These are phyloP conservation scores for Cladopsammia gracilis DNA, from an alignment of 64 coral and sea anemone species.

Conservation along the genomic window DNA sequence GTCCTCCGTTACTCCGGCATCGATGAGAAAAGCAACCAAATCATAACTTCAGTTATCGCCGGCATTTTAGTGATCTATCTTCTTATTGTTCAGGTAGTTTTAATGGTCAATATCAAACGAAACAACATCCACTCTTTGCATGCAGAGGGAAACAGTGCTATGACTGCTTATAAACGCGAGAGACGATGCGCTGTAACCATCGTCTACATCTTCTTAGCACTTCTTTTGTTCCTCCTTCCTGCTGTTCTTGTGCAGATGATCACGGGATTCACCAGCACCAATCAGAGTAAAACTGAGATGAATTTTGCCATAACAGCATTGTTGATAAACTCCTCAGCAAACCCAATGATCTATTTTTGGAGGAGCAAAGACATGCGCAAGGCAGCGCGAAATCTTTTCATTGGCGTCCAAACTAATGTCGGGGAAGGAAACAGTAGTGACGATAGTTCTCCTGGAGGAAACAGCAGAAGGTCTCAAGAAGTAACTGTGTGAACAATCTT, in stretches of 20 bases:
- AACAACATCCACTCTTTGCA: slow-evolving; percentile 47
- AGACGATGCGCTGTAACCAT: slow-evolving; percentile 46
- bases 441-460: too few relatives aligned
- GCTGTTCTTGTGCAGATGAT: slow-evolving; percentile 46
- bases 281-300: slow-evolving; percentile 32
- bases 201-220: slow-evolving; percentile 43
- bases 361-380: slow-evolving; percentile 53
- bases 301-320: slow-evolving; percentile 62
- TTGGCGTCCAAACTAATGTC: background rate
- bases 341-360: slow-evolving; percentile 71
- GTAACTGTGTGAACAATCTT: background rate
- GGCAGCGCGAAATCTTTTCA: background rate
- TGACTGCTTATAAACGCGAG: slow-evolving; percentile 24
- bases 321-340: slow-evolving; percentile 64
- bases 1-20: slow-evolving; percentile 34
- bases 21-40: slow-evolving; percentile 42
- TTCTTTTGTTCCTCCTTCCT: slow-evolving; percentile 49
- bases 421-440: background rate
- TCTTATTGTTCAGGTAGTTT: slow-evolving; percentile 14
- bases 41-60: slow-evolving; percentile 39
- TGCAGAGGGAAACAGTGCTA: slow-evolving; percentile 23
- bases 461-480: background rate
- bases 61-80: slow-evolving; percentile 21
- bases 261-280: slow-evolving; percentile 18
- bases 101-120: slow-evolving; percentile 33